phyloP scores from a whole-genome alignment of 2,113 vertebrate genomes.

The Plecotus auritus region DNA sequence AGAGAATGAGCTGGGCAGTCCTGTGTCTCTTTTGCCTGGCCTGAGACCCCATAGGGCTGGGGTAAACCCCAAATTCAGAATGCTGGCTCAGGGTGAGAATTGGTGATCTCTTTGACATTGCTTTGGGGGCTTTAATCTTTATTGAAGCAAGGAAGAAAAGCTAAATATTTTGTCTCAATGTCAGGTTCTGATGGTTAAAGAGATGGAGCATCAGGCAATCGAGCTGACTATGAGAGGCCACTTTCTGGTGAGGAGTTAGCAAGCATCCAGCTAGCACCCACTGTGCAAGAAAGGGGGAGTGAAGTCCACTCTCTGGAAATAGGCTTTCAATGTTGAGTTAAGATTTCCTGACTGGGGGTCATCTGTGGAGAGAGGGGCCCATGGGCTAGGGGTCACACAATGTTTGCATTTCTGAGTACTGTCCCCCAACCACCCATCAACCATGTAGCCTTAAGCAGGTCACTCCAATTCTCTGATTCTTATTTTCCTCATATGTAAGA shows the following conservation, averaged over 20 bases:
- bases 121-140: background rate
- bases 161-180: background rate
- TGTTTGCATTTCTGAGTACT: background rate
- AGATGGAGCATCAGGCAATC: background rate
- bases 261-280: background rate
- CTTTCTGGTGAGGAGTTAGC: background rate
- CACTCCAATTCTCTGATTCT: background rate
- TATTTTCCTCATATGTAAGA: background rate
- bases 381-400: background rate
- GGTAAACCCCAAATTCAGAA: background rate
- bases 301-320: background rate
- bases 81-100: background rate
- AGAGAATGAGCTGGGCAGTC: background rate
- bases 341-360: background rate
- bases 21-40: background rate
- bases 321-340: background rate
- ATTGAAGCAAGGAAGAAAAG: conserved; percentile 7
- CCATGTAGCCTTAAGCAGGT: background rate
- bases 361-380: background rate
- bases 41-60: background rate
- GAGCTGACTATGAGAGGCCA: background rate
- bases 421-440: background rate
- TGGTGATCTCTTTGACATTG: background rate
- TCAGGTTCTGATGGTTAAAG: background rate
- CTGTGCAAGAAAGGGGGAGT: background rate